Percentiles rank a stretch among this genome's conserved stretches.
Conservation (phyloP, 2,113 vertebrate genomes). For the Notothenia rossii region DNA sequence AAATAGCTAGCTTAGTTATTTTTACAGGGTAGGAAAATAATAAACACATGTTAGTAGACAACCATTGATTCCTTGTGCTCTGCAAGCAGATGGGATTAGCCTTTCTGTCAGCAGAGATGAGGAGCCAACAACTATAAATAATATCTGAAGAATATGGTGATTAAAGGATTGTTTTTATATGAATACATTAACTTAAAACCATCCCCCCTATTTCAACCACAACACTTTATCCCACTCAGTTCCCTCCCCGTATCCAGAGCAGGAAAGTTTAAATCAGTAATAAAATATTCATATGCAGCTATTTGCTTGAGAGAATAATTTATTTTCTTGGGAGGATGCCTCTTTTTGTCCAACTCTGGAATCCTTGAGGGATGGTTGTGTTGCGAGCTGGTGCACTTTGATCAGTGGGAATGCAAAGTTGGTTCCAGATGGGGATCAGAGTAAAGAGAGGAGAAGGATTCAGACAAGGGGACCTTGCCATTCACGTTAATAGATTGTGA, state of each 20-base stretch:
- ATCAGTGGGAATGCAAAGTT: slow-evolving; percentile 81
- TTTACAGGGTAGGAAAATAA: slow-evolving; percentile 50
- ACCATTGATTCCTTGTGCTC: slow-evolving; percentile 66
- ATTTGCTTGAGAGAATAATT: slow-evolving; percentile 84
- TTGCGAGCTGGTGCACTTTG: slow-evolving; percentile 78
- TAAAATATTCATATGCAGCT: slow-evolving; percentile 84
- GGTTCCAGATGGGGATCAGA: slow-evolving; percentile 75
- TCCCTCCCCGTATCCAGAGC: slow-evolving; percentile 58
- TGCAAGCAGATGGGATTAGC: slow-evolving; percentile 72
- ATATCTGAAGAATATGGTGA: slow-evolving; percentile 75
- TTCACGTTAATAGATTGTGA: slow-evolving; percentile 80
- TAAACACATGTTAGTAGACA: slow-evolving; percentile 53
- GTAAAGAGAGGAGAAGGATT: slow-evolving; percentile 54
- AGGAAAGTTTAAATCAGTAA: slow-evolving; percentile 79
- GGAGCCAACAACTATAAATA: slow-evolving; percentile 74
- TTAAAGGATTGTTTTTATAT: slow-evolving; percentile 77
- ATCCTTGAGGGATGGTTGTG: slow-evolving; percentile 77
- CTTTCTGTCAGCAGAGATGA: slow-evolving; percentile 72
- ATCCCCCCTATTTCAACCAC: slow-evolving; percentile 28
- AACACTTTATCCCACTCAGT: slow-evolving; percentile 66
- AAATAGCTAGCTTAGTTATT: slow-evolving; percentile 45
- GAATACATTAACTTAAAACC: slow-evolving; percentile 69
- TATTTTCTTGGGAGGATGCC: slow-evolving; percentile 79
- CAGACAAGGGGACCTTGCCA: slow-evolving; percentile 70
- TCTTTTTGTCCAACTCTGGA: slow-evolving; percentile 74